Base-by-base conservation (phyloP, 1,140 invertebrate genomes). In the Reticulitermes speratus region DNA sequence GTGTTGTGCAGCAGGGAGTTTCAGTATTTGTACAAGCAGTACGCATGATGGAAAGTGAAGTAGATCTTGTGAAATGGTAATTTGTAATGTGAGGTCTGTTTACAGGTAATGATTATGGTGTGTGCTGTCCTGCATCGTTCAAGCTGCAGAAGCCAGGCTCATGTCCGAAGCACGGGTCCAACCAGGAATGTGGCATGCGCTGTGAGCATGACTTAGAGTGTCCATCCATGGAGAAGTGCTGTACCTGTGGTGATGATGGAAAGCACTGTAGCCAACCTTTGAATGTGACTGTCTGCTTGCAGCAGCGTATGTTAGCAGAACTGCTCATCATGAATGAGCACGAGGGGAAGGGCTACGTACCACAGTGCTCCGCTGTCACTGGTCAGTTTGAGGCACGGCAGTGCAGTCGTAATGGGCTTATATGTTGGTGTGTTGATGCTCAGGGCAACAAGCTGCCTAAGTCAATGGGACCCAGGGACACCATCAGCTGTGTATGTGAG, bases 351-450 rank as follows among this genome's bases (percentile, higher is more conserved):
- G 96, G 96, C 6, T 97, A 97, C 89, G 93, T 97, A 55, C 96
- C 96, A 0, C 96, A 97, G 88, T 97, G 96, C 88, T 93, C 91
- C 32, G 91, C 92, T 38, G 91, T 90, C 91, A 52, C 88, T 84
- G 96, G 96, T 0, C 92, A 94, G 44, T 97, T 96, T 89, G 91
- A 94, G 44, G 91, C 94, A 0, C 93, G 91, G 84, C 96, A 97
- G 88, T 97, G 96, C 89, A 97, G 96, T 3, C 92, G 95, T 82
- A 97, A 97, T 89, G 95, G 95, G 30, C 90, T 97, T 3, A 95
- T 97, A 87, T 97, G 96, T 90, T 97, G 96, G 96, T 97, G 96
- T 89, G 96, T 97, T 2, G 95, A 96, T 89, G 90, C 90, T 0
- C 88, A 92, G 44, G 96, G 96, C 2, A 93, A 94, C 88, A 97